phyloP scores from a whole-genome alignment of 92 coral and sea anemone species.

The Zoanthus sansibaricus region DNA sequence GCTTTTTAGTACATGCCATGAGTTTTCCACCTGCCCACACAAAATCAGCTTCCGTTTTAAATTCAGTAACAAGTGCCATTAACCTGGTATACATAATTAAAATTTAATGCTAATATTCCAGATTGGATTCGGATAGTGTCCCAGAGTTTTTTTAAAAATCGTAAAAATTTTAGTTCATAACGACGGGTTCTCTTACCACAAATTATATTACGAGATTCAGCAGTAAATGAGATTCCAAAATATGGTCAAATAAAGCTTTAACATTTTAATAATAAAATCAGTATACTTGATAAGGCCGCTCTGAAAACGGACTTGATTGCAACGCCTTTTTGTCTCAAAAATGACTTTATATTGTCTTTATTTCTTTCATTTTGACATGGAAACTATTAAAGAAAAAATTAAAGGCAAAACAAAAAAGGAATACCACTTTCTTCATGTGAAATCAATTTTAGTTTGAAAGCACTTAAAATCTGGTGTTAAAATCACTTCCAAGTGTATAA shows the following conservation, averaged over 20 bases:
- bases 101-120: background rate
- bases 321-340: background rate
- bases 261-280: background rate
- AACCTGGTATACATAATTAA: background rate
- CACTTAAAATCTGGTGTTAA: no score
- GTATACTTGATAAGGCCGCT: background rate
- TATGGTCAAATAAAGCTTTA: conserved; percentile 10
- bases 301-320: background rate
- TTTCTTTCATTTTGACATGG: background rate
- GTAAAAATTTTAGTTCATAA: background rate
- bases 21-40: no score
- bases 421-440: no score
- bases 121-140: background rate
- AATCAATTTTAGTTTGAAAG: no score
- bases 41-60: no score
- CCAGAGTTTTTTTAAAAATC: background rate
- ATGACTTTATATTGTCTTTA: background rate
- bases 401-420: no score
- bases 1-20: no score
- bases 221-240: conserved; percentile 5
- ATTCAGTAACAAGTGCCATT: background rate
- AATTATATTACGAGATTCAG: conserved; percentile 7
- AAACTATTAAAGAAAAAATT: no score
- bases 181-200: conserved; percentile 1
- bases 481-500: no score